Percentiles rank a stretch among this genome's conserved stretches.
phyloP scores from a whole-genome alignment of 2,797 vertebrate species.

The Sebastes wilsoni region DNA sequence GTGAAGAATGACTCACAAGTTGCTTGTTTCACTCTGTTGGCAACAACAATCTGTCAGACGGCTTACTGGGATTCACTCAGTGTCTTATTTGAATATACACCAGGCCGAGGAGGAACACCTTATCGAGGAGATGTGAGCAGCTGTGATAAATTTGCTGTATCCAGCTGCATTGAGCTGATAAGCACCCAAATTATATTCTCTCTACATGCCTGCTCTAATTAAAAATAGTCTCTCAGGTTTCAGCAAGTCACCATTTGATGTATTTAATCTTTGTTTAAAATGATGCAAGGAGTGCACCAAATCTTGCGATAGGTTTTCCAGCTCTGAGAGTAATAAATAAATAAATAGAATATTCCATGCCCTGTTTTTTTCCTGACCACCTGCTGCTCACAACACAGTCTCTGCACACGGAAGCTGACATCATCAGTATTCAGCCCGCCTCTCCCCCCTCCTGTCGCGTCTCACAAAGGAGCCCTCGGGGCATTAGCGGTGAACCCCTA shows the following conservation, averaged over 20 bases:
- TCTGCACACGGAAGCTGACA: conserved; percentile 26
- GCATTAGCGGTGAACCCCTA: conserved; percentile 67
- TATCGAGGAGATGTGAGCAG: conserved; percentile 76
- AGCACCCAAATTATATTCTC: conserved; percentile 74
- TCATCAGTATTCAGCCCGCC: conserved; percentile 72
- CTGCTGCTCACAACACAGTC: conserved; percentile 58
- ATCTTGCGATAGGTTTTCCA: conserved; percentile 30
- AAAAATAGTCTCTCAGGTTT: conserved; percentile 75
- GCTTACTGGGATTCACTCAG: conserved; percentile 57
- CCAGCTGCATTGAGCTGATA: conserved; percentile 78
- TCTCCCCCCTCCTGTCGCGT: conserved; percentile 64
- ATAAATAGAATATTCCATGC: conserved; percentile 29
- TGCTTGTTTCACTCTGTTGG: conserved; percentile 60
- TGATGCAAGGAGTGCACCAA: conserved; percentile 57
- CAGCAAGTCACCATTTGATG: conserved; percentile 58
- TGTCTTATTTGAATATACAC: conserved; percentile 67
- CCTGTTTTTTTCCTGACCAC: conserved; percentile 41
- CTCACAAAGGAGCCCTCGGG: conserved; percentile 67
- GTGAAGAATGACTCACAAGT: conserved; percentile 51
- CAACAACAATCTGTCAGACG: conserved; percentile 63
- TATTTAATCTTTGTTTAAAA: conserved; percentile 73
- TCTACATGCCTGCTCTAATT: conserved; percentile 74
- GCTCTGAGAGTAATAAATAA: conserved; percentile 26
- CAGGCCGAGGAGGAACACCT: conserved; percentile 64
- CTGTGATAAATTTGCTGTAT: conserved; percentile 70